Percentiles rank a stretch among this genome's conserved stretches.
These are phyloP conservation scores for Pluvianellus socialis DNA, from an alignment of 2,113 vertebrate species.

Conservation along the genomic window DNA sequence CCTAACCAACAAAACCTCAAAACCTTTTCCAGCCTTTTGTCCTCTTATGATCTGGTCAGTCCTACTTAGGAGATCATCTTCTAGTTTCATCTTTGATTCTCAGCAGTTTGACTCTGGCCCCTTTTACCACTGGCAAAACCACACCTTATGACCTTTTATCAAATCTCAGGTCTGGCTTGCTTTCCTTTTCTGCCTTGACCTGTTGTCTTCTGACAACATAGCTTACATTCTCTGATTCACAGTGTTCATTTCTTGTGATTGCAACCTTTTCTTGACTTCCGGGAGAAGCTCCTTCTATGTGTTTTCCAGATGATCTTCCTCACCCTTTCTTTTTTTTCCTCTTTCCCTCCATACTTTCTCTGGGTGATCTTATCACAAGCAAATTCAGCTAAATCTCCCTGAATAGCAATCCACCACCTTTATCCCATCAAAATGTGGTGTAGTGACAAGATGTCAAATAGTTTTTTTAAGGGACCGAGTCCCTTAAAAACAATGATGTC, in stretches of 20 bases:
- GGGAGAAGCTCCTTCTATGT: not conserved
- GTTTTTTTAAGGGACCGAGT: too few species aligned
- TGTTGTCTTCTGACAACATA: not conserved
- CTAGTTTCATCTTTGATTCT: not conserved
- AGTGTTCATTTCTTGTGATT: not conserved
- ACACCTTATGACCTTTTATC: not conserved
- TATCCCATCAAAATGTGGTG: not conserved
- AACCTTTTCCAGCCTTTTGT: not conserved
- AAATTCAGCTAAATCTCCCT: not conserved
- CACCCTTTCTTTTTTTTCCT: not conserved
- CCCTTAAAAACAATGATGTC: not conserved
- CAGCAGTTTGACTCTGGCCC: not conserved
- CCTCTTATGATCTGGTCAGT: not conserved
- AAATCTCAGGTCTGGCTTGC: not conserved
- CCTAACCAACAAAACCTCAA: not conserved
- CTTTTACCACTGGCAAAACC: not conserved
- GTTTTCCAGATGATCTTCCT: not conserved
- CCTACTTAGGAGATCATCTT: not conserved
- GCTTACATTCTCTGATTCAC: not conserved
- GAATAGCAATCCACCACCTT: not conserved
- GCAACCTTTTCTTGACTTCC: not conserved
- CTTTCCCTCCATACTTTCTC: not conserved
- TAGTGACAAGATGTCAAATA: not conserved
- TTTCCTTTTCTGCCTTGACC: not conserved
- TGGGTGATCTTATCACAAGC: not conserved